Evolutionary conservation across 2,888 invertebrate genomes (phyloP).

Genomic region (Xanthia icteritia): DNA sequence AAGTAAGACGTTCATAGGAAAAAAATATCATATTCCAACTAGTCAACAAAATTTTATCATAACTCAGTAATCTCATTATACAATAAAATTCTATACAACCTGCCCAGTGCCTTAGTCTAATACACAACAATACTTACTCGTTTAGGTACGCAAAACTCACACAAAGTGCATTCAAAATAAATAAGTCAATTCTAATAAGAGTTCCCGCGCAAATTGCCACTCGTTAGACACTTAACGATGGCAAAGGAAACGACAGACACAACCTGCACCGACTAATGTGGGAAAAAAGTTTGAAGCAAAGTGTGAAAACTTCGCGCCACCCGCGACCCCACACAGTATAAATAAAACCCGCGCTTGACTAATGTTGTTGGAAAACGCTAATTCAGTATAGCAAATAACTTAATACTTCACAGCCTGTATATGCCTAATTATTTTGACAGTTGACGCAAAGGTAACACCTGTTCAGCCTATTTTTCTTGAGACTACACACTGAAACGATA

Average conservation of each 20-base stretch:
- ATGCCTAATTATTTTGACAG: conserved; percentile 9
- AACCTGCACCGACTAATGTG: conserved; percentile 72
- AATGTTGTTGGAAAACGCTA: conserved; percentile 4
- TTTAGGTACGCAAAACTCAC: conserved; percentile 1
- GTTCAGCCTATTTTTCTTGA: conserved; percentile 15
- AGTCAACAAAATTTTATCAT: not conserved
- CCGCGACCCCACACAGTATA: conserved; percentile 20
- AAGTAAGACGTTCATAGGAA: not conserved
- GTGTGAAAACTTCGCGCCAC: conserved; percentile 68
- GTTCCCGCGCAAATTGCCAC: conserved; percentile 72
- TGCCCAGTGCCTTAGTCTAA: not conserved
- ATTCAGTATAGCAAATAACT: conserved; percentile 2
- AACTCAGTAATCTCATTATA: not conserved
- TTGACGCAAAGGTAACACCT: conserved; percentile 7
- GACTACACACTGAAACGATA: not conserved
- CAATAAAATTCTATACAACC: not conserved
- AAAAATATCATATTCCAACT: not conserved
- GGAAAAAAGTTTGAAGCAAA: conserved; percentile 69
- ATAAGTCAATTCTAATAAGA: conserved; percentile 67
- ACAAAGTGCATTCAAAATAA: conserved; percentile 39
- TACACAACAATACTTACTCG: not conserved
- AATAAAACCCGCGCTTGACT: conserved; percentile 30
- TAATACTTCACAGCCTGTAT: not conserved
- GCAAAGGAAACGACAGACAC: conserved; percentile 71
- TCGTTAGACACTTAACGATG: conserved; percentile 72